Base-by-base conservation (phyloP, 2,888 invertebrate species). In the Phengaris alcon region DNA sequence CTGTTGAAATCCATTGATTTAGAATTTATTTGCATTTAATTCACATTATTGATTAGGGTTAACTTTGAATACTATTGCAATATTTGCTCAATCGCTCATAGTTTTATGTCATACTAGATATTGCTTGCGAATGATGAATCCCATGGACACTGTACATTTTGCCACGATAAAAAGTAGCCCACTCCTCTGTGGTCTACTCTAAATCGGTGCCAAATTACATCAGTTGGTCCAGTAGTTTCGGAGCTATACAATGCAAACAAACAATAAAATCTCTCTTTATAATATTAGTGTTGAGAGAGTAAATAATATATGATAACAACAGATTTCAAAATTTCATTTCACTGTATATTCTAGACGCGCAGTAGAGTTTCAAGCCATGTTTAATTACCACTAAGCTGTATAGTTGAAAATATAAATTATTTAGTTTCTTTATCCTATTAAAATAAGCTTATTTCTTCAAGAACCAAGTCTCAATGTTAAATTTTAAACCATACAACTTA, bases 1-100 rank as follows among this genome's bases (percentile, higher is more conserved):
- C 35, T 6, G 12, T 22, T 72, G 52, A 72, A 72, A 54, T 54
- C 54, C 48, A 69, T 69, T 48, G 69, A 15, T 69, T 48, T 9
- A 46, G 8, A 12, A 48, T 44, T 35, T 6, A 35, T 64, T 64
- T 64, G 12, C 44, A 64, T 10, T 64, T 44, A 5, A 10, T 64
- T 64, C 22, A 64, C 9, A 35, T 64, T 64, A 64, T 22, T 22
- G 35, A 64, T 22, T 64, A 35, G 35, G 1, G 12, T 35, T 35
- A 52, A 0, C 44, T 35, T 44, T 64, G 12, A 64, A 64, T 64
- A 64, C 59, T 59, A 15, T 15, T 48, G 52, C 4, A 10, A 9
- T 12, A 52, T 22, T 59, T 15, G 7, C 15, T 15, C 15, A 22
- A 22, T 59, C 22, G 1, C 15, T 22, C 15, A 59, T 59, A 59